Evolutionary conservation across 2,888 invertebrate genomes (phyloP).

Genomic region (Orgyia antiqua): DNA sequence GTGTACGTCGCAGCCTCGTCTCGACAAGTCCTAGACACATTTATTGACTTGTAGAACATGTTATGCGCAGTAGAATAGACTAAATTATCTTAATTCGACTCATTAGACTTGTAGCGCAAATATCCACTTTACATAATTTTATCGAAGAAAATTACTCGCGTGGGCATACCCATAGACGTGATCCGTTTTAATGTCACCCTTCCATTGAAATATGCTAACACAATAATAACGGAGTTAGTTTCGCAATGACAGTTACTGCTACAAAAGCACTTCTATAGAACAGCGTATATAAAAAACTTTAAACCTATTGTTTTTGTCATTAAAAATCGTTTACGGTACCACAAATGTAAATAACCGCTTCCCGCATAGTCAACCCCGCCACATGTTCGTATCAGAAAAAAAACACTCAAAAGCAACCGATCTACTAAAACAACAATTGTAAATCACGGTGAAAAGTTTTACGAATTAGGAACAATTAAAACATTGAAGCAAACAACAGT

Average conservation of each 20-base stretch:
- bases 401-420: conserved; percentile 37
- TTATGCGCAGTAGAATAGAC: conserved; percentile 41
- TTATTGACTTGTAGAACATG: conserved; percentile 55
- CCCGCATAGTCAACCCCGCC: conserved; percentile 31
- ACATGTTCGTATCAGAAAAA: conserved; percentile 32
- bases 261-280: conserved; percentile 13
- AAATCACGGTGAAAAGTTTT: conserved; percentile 70
- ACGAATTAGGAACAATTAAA: conserved; percentile 76
- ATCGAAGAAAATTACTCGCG: conserved; percentile 68
- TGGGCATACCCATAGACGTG: conserved; percentile 50
- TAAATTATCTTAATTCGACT: conserved; percentile 65
- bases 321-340: conserved; percentile 44
- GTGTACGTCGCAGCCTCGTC: conserved; percentile 30
- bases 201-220: conserved; percentile 59
- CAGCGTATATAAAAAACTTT: conserved; percentile 13
- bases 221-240: conserved; percentile 27
- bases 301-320: conserved; percentile 38
- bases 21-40: conserved; percentile 52
- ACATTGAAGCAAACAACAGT: conserved; percentile 74
- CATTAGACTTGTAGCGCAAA: conserved; percentile 59
- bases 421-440: conserved; percentile 60
- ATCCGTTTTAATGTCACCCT: conserved; percentile 56
- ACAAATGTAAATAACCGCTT: conserved; percentile 48
- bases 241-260: conserved; percentile 20
- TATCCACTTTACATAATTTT: conserved; percentile 69